Conservation (phyloP, 1,140 invertebrate genomes). For the Bombus polaris region DNA sequence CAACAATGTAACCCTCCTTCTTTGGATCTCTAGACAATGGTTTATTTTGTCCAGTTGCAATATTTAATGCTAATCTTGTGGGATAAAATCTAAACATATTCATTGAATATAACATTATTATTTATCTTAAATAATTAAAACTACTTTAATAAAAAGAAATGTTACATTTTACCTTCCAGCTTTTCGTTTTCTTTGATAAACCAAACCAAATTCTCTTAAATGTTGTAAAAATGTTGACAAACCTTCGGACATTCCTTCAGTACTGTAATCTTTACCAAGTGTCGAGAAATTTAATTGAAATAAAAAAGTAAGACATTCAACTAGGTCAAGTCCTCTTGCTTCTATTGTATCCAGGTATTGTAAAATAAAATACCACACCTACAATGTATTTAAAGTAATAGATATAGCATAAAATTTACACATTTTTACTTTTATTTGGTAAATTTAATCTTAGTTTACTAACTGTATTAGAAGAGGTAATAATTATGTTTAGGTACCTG, state of each 20-base stretch:
- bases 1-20: slow-evolving; percentile 93
- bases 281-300: slow-evolving; percentile 98
- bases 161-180: slow-evolving; percentile 77
- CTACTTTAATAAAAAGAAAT: slow-evolving; percentile 6
- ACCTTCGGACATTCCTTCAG: slow-evolving; percentile 95
- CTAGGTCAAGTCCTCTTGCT: slow-evolving; percentile 91
- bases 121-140: slow-evolving; percentile 14
- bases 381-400: slow-evolving; percentile 56
- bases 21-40: slow-evolving; percentile 80
- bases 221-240: slow-evolving; percentile 96
- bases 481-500: slow-evolving; percentile 84
- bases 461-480: neutral
- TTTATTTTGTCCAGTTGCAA: slow-evolving; percentile 88
- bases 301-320: slow-evolving; percentile 96
- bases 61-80: slow-evolving; percentile 95
- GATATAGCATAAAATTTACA: slow-evolving; percentile 9
- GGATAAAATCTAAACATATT: slow-evolving; percentile 91
- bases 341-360: slow-evolving; percentile 97
- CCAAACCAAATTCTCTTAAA: slow-evolving; percentile 97
- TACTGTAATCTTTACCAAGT: slow-evolving; percentile 98
- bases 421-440: neutral
- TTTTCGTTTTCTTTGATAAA: slow-evolving; percentile 94
- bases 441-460: neutral
- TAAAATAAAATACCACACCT: slow-evolving; percentile 97
- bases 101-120: slow-evolving; percentile 21